phyloP scores from a whole-genome alignment of 2,113 vertebrate genomes.

The Psilopsiagon aurifrons region DNA sequence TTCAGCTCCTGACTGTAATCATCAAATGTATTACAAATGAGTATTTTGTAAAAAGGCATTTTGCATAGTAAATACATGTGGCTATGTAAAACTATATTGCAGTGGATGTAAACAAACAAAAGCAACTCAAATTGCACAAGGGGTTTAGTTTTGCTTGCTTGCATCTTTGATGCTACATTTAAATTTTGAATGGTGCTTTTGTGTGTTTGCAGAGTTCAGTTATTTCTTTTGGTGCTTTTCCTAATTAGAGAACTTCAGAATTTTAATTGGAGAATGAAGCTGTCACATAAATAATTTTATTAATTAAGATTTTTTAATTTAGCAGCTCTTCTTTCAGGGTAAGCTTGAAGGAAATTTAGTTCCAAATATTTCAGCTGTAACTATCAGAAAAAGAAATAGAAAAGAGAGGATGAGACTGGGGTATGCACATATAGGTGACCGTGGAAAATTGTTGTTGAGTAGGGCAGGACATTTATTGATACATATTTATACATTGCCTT shows the following conservation, averaged over 20 bases:
- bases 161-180: not conserved
- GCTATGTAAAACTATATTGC: not conserved
- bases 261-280: not conserved
- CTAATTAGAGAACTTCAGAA: not conserved
- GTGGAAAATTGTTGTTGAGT: not conserved
- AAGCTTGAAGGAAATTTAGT: not conserved
- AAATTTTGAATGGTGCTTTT: not conserved
- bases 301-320: not conserved
- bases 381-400: not conserved
- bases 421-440: not conserved
- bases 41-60: not conserved
- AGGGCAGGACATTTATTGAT: not conserved
- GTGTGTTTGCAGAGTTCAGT: not conserved
- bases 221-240: not conserved
- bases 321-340: not conserved
- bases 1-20: not conserved
- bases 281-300: not conserved
- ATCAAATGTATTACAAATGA: not conserved
- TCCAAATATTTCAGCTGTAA: not conserved
- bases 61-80: not conserved
- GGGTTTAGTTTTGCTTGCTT: not conserved
- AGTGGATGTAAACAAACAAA: not conserved
- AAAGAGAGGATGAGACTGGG: not conserved
- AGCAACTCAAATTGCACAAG: not conserved
- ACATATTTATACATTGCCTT: not conserved